These are phyloP conservation scores for Fragum fragum DNA, from an alignment of 2,888 invertebrate species.

Conservation along the genomic window DNA sequence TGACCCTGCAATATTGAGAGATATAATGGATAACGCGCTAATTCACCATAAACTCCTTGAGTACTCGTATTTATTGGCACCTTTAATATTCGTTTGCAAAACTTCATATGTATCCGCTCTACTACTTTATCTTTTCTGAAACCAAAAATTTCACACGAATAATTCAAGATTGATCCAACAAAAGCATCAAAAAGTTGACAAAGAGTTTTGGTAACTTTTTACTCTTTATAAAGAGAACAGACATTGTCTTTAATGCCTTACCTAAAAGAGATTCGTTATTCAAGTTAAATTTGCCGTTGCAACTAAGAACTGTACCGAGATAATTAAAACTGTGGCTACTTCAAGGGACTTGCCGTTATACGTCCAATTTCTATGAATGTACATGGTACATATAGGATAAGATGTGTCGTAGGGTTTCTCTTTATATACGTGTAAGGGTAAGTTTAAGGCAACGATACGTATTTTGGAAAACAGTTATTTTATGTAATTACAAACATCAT, in stretches of 20 bases:
- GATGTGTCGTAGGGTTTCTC: too few relatives aligned
- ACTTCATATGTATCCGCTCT: slow-evolving; percentile 35
- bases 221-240: background rate
- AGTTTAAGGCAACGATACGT: too few relatives aligned
- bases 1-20: too few relatives aligned
- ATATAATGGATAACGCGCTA: background rate
- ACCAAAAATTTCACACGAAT: slow-evolving; percentile 39
- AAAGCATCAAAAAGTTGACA: slow-evolving; percentile 44
- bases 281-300: too few relatives aligned
- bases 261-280: background rate
- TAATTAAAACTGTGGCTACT: too few relatives aligned
- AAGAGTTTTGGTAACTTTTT: background rate
- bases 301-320: too few relatives aligned
- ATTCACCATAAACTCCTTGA: background rate
- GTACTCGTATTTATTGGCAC: slow-evolving; percentile 16
- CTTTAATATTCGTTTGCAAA: slow-evolving; percentile 34
- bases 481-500: too few relatives aligned
- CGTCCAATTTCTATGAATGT: too few relatives aligned
- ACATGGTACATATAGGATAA: too few relatives aligned
- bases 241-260: background rate
- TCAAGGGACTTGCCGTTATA: too few relatives aligned
- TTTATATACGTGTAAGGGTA: too few relatives aligned
- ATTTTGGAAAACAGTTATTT: too few relatives aligned
- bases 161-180: slow-evolving; percentile 15
- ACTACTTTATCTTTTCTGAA: slow-evolving; percentile 32